phyloP scores from a whole-genome alignment of 2,797 vertebrate species.

The Heliangelus exortis region DNA sequence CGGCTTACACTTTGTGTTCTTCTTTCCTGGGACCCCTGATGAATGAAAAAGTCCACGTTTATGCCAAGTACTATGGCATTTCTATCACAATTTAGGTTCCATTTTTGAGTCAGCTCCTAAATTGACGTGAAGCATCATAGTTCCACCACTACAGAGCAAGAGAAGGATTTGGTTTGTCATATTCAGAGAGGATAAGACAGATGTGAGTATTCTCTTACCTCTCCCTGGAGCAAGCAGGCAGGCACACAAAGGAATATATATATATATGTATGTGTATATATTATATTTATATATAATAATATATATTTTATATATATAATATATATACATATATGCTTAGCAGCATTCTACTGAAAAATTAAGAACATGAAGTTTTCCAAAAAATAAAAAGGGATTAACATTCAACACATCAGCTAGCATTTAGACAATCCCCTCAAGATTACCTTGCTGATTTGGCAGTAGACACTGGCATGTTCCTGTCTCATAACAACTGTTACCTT shows the following conservation, averaged over 20 bases:
- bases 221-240: background rate
- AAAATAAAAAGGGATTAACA: background rate
- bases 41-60: background rate
- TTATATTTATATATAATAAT: too few relatives aligned
- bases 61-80: background rate
- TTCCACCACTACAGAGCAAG: background rate
- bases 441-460: background rate
- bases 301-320: too few relatives aligned
- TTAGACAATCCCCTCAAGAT: background rate
- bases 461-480: background rate
- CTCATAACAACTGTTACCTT: background rate
- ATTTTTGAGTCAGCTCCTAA: background rate
- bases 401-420: background rate
- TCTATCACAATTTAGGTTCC: background rate
- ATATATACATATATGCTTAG: background rate
- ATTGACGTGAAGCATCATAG: background rate
- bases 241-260: background rate
- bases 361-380: background rate
- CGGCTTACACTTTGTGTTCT: background rate
- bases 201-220: background rate
- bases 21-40: background rate
- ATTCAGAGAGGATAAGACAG: background rate
- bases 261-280: fast-evolving
- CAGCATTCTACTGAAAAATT: background rate
- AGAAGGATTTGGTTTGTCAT: background rate